Evolutionary conservation across 1,140 invertebrate species (phyloP), one percentile per base, ranked within the genome.

Genomic region (Eubasilissa regina): DNA sequence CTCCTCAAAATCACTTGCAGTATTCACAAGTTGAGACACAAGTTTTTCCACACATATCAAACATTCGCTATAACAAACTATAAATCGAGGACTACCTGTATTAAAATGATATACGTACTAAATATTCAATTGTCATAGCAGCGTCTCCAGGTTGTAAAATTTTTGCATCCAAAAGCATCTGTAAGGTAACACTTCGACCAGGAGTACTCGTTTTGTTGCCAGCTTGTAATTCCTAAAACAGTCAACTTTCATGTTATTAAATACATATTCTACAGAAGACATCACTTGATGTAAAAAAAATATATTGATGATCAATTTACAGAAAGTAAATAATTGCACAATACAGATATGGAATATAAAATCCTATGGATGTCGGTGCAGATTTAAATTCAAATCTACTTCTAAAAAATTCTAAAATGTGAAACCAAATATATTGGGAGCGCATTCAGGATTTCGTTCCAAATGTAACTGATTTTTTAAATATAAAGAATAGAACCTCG

Each of bases 81-180:
- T n/a, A n/a, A n/a, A n/a, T n/a, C n/a, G n/a, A n/a, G n/a, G n/a
- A n/a, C n/a, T n/a, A n/a, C n/a, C n/a, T n/a, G n/a, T n/a, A n/a
- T n/a, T n/a, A 60, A 73, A 82, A 48, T 53, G 12, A 80, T 58
- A 68, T 11, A 85, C 85, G 86, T 89, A 96, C 95, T 90, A 97
- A 90, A 89, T 97, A 97, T 86, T 97, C 96, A 82, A 97, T 95
- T 25, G 95, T 94, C 92, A 97, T 94, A 60, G 93, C 90, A 55
- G 93, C 94, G 85, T 93, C 92, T 10, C 95, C 95, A 47, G 95
- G 93, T 84, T 95, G 91, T 73, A 97, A 89, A 83, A 97, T 93
- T 85, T 94, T 94, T 80, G 95, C 95, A 78, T 93, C 91, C 84
- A 97, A 87, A 68, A 95, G 90, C 90, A 95, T 97, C 87, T 95